Conservation (phyloP, 2,888 invertebrate species). For the Axea sp. region DNA sequence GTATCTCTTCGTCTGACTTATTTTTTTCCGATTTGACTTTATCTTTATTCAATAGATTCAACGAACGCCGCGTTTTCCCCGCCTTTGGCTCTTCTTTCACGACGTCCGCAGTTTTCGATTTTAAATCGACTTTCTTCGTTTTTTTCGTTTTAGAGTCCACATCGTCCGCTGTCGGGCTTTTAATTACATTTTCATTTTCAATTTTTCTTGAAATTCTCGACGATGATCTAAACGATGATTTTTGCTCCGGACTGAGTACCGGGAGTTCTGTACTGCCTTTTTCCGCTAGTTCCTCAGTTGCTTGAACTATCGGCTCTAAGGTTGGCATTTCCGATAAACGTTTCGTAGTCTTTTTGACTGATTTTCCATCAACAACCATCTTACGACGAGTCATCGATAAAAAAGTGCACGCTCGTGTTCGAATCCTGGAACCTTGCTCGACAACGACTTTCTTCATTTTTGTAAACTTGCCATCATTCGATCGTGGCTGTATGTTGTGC, state of each 20-base stretch:
- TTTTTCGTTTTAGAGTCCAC: conserved; percentile 45
- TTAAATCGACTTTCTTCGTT: conserved; percentile 1
- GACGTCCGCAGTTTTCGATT: conserved; percentile 1
- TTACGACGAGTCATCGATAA: conserved; percentile 26
- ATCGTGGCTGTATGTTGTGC: conserved; percentile 71
- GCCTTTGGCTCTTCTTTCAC: conserved; percentile 6
- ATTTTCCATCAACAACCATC: background rate
- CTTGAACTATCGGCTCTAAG: conserved; percentile 64
- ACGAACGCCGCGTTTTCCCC: conserved; percentile 20
- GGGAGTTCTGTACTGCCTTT: conserved; percentile 63
- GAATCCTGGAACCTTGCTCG: conserved; percentile 20
- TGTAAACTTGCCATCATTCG: conserved; percentile 75
- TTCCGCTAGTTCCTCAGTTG: conserved; percentile 54
- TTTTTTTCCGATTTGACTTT: conserved; percentile 28
- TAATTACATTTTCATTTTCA: conserved; percentile 21
- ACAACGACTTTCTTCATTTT: conserved; percentile 32
- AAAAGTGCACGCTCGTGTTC: conserved; percentile 37
- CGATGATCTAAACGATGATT: conserved; percentile 47
- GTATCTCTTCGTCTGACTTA: background rate
- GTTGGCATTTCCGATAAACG: conserved; percentile 81
- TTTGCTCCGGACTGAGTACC: conserved; percentile 40
- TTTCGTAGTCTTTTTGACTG: background rate
- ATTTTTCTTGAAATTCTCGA: conserved; percentile 63
- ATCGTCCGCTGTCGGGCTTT: background rate
- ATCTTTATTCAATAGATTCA: conserved; percentile 31